Base-by-base conservation (phyloP, 2,888 invertebrate species). In the Trichogramma evanescens region DNA sequence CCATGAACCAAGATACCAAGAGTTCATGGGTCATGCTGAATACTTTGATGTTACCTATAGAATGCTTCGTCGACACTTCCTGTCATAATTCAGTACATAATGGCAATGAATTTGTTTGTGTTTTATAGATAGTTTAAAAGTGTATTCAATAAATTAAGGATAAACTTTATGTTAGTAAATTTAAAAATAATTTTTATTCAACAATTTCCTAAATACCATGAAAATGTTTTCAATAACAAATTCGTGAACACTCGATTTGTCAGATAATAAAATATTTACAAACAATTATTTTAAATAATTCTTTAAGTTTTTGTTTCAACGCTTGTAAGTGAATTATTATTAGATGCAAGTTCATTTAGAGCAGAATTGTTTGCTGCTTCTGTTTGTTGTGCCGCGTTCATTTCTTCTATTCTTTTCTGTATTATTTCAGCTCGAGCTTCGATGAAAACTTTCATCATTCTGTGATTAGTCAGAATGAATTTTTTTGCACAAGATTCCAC, bases 381-480 rank as follows among this genome's bases (percentile, higher is more conserved):
- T 41, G 67, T 59, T 49, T 65, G 66, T 61, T 73, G 71, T 50
- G 68, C 58, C 3, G 65, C 67, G 61, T 79, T 78, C 57, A 78
- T 74, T 67, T 83, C 83, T 66, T 82, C 80, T 62, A 82, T 75
- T 66, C 81, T 77, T 67, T 77, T 80, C 63, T 81, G 79, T 40
- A 82, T 76, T 61, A 84, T 80, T 56, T 78, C 73, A 48, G 82
- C 82, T 69, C 86, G 85, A 39, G 83, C 79, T 71, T 84, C 83
- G 70, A 85, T 79, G 70, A 82, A 86, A 57, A 82, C 79, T 66
- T 80, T 76, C 84, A 86, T 85, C 59, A 84, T 73, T 69, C 81
- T 82, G 66, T 85, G 83, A 73, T 86, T 86, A 48, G 80, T 81
- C 55, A 80, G 79, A n/a, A 85, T 78, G 70, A 83, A 82, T 73